phyloP scores from a whole-genome alignment of 2,797 vertebrate species.

The Peromyscus melanophrys region DNA sequence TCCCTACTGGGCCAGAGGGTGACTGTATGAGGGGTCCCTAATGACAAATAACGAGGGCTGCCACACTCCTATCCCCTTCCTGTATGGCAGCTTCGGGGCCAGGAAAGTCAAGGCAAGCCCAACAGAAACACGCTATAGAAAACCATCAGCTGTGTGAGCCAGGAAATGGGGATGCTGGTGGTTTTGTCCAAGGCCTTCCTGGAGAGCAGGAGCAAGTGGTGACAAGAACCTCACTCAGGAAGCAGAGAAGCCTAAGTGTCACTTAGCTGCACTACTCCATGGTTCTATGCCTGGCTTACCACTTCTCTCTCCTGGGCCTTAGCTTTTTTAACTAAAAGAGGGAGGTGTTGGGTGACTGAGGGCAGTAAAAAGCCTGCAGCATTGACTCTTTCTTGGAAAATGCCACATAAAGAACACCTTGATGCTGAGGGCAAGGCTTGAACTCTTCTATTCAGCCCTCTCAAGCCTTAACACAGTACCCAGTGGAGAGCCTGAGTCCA shows the following conservation, averaged over 20 bases:
- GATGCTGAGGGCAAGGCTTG: not conserved
- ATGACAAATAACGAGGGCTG: not conserved
- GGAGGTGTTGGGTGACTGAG: too few species aligned
- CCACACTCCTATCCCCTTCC: not conserved
- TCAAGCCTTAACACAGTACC: not conserved
- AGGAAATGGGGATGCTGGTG: not conserved
- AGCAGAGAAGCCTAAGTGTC: not conserved
- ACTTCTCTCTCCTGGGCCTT: not conserved
- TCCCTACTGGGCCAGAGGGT: not conserved
- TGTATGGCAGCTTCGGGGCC: not conserved
- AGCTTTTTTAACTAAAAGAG: not conserved
- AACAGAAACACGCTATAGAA: not conserved
- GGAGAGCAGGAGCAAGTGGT: not conserved
- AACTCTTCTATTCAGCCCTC: not conserved
- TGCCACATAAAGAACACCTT: not conserved
- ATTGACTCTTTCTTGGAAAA: not conserved
- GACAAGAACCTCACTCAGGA: not conserved
- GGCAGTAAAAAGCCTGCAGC: not conserved
- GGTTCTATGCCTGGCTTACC: not conserved
- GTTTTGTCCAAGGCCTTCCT: not conserved
- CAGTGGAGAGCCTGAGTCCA: not conserved
- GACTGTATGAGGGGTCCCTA: not conserved
- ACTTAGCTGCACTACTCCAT: rapidly evolving
- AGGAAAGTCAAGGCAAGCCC: not conserved
- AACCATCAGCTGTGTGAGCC: not conserved